phyloP scores from a whole-genome alignment of 2,888 invertebrate species.

The Tachystola acroxantha region DNA sequence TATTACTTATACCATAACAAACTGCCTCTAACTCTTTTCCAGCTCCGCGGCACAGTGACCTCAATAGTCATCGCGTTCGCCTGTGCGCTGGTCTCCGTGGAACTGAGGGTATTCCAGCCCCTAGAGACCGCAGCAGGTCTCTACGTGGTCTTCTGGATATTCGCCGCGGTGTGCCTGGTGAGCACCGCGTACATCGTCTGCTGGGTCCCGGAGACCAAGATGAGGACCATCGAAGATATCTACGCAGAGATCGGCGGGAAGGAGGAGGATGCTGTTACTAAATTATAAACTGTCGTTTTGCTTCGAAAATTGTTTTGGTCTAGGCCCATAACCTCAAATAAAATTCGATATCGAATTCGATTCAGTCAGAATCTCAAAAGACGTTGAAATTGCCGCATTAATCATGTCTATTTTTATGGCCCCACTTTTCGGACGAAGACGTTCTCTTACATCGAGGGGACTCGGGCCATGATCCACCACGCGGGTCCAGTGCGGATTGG shows the following conservation, averaged over 20 bases:
- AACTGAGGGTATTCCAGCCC: constrained; percentile 62
- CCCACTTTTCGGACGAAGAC: too few relatives aligned
- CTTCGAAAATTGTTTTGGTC: background rate
- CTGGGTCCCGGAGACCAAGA: constrained; percentile 60
- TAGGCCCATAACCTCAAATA: too few relatives aligned
- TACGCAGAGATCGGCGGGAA: constrained; percentile 55
- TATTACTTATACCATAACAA: too few relatives aligned
- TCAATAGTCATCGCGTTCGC: constrained; percentile 64
- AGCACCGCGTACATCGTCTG: constrained; percentile 57
- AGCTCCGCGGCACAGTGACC: constrained; percentile 67
- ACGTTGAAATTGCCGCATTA: too few relatives aligned
- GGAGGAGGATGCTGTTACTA: constrained; percentile 53
- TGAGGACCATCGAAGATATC: constrained; percentile 57
- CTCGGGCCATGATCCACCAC: too few relatives aligned
- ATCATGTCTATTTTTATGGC: too few relatives aligned
- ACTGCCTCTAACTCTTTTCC: too few relatives aligned
- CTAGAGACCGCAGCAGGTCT: constrained; percentile 47
- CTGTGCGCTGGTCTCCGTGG: constrained; percentile 55
- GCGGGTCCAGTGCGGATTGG: too few relatives aligned
- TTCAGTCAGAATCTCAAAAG: too few relatives aligned
- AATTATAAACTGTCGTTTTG: constrained; percentile 40
- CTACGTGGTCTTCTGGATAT: constrained; percentile 57
- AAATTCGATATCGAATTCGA: too few relatives aligned
- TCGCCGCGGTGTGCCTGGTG: constrained; percentile 54
- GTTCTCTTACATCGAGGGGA: too few relatives aligned